phyloP scores from a whole-genome alignment of 2,113 vertebrate species.

The Gavialis gangeticus region DNA sequence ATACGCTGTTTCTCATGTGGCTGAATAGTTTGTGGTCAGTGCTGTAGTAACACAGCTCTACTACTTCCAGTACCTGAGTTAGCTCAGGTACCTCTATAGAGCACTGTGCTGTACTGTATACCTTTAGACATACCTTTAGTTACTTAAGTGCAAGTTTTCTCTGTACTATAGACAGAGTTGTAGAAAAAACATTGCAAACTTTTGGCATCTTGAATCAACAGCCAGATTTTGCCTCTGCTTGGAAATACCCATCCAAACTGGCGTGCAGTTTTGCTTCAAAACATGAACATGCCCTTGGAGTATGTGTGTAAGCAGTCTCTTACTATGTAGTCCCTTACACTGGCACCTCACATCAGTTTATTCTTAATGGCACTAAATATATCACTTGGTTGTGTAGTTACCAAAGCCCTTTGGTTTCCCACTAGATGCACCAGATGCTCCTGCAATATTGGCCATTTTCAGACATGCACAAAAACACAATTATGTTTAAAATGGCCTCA shows the following conservation, averaged over 20 bases:
- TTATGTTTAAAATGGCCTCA: neutral
- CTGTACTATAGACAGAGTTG: neutral
- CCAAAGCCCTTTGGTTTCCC: neutral
- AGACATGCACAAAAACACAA: neutral
- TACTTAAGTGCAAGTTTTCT: no score
- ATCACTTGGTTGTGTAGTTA: neutral
- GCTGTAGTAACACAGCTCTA: no score
- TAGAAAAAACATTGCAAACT: neutral
- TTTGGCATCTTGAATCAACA: neutral
- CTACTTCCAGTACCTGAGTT: no score
- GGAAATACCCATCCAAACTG: neutral
- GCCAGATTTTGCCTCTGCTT: neutral
- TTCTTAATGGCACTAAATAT: neutral
- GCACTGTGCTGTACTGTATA: no score
- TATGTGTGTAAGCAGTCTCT: neutral
- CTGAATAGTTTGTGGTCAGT: no score
- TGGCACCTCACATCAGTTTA: no score
- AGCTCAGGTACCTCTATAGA: no score
- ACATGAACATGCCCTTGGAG: neutral
- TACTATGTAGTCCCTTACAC: accelerated
- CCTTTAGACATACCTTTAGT: no score
- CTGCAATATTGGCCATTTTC: accelerated
- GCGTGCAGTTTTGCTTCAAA: neutral
- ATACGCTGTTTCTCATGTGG: no score
- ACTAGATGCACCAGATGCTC: neutral